phyloP scores from a whole-genome alignment of 2,888 invertebrate genomes.

The Caenorhabditis macrosperma region DNA sequence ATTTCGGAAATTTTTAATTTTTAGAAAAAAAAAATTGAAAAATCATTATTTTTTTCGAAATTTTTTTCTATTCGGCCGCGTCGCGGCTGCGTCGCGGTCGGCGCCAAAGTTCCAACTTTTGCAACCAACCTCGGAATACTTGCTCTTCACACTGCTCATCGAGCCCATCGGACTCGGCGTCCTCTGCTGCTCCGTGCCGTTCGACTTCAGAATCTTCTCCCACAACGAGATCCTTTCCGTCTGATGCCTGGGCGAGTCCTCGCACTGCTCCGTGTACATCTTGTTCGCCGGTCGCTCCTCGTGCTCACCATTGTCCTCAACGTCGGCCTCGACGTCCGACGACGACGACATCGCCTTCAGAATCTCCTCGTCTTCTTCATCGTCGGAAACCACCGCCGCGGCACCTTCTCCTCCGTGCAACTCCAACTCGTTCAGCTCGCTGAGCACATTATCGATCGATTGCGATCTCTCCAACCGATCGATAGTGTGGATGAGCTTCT shows the following conservation, averaged over 20 bases:
- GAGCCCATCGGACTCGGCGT: slow-evolving; percentile 1
- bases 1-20: no score
- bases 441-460: not conserved
- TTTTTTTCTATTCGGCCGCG: no score
- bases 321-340: not conserved
- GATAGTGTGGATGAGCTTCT: not conserved
- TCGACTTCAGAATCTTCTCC: not conserved
- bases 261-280: not conserved
- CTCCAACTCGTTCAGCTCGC: not conserved
- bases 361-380: not conserved
- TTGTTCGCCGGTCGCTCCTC: not conserved
- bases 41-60: no score
- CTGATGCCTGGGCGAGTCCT: not conserved
- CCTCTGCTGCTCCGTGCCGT: not conserved
- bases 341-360: not conserved
- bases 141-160: no score
- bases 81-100: no score
- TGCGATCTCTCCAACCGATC: not conserved
- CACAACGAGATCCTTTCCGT: not conserved
- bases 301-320: not conserved
- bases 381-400: not conserved
- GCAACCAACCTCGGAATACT: not conserved
- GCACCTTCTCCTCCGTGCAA: not conserved
- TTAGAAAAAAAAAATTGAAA: no score
- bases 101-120: no score